A percentile compares a stretch with the other conserved stretches of the same genome.
Conservation (phyloP, 2,113 vertebrate species). For the Potamarius usumacintae region DNA sequence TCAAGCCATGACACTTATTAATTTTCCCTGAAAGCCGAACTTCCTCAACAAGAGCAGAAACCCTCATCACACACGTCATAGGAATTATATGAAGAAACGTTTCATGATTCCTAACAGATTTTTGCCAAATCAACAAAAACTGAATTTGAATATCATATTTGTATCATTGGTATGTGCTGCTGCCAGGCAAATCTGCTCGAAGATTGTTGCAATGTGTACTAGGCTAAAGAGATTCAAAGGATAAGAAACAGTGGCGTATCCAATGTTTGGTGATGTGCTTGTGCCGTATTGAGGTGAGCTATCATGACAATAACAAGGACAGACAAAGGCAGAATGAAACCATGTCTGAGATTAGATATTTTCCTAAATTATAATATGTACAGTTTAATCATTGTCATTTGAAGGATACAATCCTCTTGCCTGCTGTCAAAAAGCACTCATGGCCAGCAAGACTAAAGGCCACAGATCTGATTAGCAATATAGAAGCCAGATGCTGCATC, state of each 20-base stretch:
- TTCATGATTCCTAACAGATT: constrained; percentile 29
- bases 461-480: constrained; percentile 63
- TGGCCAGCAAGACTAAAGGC: constrained; percentile 43
- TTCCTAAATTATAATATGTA: constrained; percentile 36
- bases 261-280: neutral
- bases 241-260: neutral
- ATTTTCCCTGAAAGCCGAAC: constrained; percentile 9
- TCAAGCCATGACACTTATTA: constrained; percentile 13
- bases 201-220: neutral
- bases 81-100: neutral
- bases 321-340: constrained; percentile 20
- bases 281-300: constrained; percentile 11
- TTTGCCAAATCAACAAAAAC: neutral
- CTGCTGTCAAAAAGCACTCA: constrained; percentile 55
- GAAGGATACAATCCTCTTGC: constrained; percentile 31
- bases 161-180: neutral
- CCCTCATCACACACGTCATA: constrained; percentile 3
- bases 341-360: constrained; percentile 28
- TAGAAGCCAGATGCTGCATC: constrained; percentile 66
- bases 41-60: constrained; percentile 13
- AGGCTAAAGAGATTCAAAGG: neutral
- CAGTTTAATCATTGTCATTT: constrained; percentile 50
- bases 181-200: neutral
- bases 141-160: constrained; percentile 16
- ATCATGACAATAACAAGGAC: constrained; percentile 15